phyloP scores from a whole-genome alignment of 2,888 invertebrate species.

The Aquatica leii region DNA sequence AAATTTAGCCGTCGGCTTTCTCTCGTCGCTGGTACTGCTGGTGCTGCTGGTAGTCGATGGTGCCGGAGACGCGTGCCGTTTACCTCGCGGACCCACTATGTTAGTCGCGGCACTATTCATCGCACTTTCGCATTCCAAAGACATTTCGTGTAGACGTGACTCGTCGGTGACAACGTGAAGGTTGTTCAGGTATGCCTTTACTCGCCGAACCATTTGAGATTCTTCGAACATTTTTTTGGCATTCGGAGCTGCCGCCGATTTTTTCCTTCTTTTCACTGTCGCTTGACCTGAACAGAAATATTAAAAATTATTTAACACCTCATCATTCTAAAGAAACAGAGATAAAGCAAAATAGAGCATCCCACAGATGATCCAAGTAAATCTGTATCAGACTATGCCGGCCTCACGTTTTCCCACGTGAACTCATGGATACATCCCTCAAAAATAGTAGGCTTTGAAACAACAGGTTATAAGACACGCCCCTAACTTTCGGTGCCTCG shows the following conservation, averaged over 20 bases:
- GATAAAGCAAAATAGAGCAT: no score
- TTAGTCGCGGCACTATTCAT: conserved; percentile 51
- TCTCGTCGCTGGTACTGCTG: conserved; percentile 85
- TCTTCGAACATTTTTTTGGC: conserved; percentile 99
- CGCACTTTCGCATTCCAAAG: conserved; percentile 86
- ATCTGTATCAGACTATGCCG: no score
- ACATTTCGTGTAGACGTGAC: conserved; percentile 86
- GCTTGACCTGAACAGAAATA: conserved; percentile 75
- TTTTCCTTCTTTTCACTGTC: conserved; percentile 89
- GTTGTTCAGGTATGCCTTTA: conserved; percentile 93
- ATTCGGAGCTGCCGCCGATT: conserved; percentile 89
- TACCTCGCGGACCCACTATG: conserved; percentile 64
- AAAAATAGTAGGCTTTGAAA: no score
- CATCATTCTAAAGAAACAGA: no score
- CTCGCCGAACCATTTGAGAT: conserved; percentile 97
- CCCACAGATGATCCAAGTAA: no score
- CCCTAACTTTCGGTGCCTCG: no score
- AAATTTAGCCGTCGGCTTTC: conserved; percentile 71
- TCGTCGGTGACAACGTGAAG: conserved; percentile 94
- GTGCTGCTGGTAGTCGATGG: conserved; percentile 94
- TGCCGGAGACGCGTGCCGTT: conserved; percentile 77
- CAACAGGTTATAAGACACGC: no score
- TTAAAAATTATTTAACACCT: no score
- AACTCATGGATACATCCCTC: no score
- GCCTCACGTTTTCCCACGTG: no score